These are phyloP conservation scores for Armadillidium nasatum DNA, from an alignment of 1,140 invertebrate genomes.

Conservation along the genomic window DNA sequence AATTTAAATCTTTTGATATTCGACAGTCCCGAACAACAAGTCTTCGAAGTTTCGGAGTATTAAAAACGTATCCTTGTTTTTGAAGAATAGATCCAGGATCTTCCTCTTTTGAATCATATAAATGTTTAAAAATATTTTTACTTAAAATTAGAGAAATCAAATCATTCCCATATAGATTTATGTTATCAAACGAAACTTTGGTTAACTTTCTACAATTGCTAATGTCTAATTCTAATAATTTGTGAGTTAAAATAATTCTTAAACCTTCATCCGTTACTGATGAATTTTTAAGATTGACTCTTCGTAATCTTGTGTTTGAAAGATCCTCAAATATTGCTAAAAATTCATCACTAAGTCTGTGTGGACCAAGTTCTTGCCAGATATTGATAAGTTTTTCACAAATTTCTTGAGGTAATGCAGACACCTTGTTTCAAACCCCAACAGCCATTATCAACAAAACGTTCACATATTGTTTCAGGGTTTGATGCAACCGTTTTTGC, in stretches of 20 bases:
- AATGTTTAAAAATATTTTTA: slow-evolving; percentile 1
- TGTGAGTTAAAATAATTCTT: background rate
- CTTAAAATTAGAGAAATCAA: slow-evolving; percentile 1
- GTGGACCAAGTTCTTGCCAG: background rate
- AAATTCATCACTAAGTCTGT: background rate
- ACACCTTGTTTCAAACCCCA: background rate
- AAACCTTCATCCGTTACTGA: slow-evolving; percentile 8
- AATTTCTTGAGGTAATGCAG: slow-evolving; percentile 1
- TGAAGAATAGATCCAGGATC: background rate
- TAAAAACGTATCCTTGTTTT: background rate
- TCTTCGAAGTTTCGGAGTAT: slow-evolving; percentile 11
- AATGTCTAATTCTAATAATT: slow-evolving; percentile 4
- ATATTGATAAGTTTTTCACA: slow-evolving; percentile 19
- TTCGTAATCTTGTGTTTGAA: background rate
- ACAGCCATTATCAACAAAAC: background rate
- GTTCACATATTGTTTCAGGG: background rate
- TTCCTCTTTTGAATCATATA: background rate
- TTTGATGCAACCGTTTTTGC: background rate
- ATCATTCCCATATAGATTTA: slow-evolving; percentile 8
- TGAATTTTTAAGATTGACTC: background rate
- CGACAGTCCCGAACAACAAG: background rate
- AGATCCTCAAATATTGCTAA: background rate
- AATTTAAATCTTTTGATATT: slow-evolving; percentile 3
- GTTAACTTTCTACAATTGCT: slow-evolving; percentile 16
- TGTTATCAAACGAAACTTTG: background rate